These are phyloP conservation scores for Tachystola acroxantha DNA, from an alignment of 2,888 invertebrate species.

Conservation along the genomic window DNA sequence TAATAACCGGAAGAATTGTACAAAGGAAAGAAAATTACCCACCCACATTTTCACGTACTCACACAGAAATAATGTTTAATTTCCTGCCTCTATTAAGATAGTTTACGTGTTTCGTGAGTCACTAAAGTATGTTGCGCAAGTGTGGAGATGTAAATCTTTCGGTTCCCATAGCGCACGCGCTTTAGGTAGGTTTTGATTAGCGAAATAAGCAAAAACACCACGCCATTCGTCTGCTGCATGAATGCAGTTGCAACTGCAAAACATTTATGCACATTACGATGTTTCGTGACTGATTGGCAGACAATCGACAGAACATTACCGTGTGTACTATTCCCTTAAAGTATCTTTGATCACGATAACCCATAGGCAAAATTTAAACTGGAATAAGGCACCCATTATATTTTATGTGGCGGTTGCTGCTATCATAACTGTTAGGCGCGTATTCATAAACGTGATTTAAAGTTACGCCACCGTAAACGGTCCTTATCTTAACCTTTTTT, in stretches of 20 bases:
- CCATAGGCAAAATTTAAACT: background rate
- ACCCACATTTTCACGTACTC: too few species aligned
- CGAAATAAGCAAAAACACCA: conserved; percentile 17
- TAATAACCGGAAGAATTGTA: too few species aligned
- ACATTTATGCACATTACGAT: conserved; percentile 11
- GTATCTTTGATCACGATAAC: conserved; percentile 21
- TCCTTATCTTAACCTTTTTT: too few species aligned
- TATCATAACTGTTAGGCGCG: conserved; percentile 1
- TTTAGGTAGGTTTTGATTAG: conserved; percentile 15
- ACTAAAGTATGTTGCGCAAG: conserved; percentile 10
- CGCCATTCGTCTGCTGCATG: conserved; percentile 11
- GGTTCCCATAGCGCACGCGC: conserved; percentile 14
- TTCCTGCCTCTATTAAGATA: background rate
- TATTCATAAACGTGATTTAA: too few species aligned
- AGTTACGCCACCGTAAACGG: too few species aligned
- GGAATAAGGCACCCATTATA: background rate
- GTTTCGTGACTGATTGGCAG: conserved; percentile 30
- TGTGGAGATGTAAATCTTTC: conserved; percentile 12
- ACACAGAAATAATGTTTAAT: too few species aligned
- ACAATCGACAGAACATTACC: conserved; percentile 17
- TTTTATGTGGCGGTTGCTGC: conserved; percentile 12
- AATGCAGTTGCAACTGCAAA: conserved; percentile 10
- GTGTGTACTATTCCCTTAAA: conserved; percentile 19
- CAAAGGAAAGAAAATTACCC: too few species aligned
- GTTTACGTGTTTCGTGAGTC: conserved; percentile 12